Evolutionary conservation across 2,113 vertebrate species (phyloP).

Genomic region (Alaudala cheleensis): DNA sequence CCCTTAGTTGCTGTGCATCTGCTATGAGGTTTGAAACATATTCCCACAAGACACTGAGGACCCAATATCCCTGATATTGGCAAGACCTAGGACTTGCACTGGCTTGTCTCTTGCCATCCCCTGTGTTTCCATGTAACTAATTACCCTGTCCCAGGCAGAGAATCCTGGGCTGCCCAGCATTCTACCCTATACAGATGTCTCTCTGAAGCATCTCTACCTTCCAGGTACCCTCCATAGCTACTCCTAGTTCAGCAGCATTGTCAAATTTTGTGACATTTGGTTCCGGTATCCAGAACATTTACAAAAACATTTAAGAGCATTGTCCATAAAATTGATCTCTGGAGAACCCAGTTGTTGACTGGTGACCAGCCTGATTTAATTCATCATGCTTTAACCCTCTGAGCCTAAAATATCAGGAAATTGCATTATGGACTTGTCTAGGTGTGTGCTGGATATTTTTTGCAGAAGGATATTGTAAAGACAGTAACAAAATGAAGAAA

Average conservation of each 20-base stretch:
- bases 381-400: not conserved
- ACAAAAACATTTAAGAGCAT: not conserved
- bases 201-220: not conserved
- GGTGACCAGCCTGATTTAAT: not conserved
- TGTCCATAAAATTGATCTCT: not conserved
- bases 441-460: not conserved
- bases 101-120: not conserved
- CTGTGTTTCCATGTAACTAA: too few relatives aligned
- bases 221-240: not conserved
- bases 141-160: not conserved
- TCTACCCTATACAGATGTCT: not conserved
- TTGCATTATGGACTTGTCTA: not conserved
- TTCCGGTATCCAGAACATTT: not conserved
- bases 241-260: not conserved
- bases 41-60: not conserved
- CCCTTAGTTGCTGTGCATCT: not conserved
- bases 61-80: not conserved
- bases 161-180: not conserved
- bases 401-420: not conserved
- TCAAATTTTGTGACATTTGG: not conserved
- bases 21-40: not conserved
- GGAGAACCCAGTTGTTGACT: not conserved
- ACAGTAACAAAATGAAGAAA: not conserved
- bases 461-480: not conserved
- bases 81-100: not conserved